Conservation (phyloP, 2,797 vertebrate species). For the Gorsachius magnificus region DNA sequence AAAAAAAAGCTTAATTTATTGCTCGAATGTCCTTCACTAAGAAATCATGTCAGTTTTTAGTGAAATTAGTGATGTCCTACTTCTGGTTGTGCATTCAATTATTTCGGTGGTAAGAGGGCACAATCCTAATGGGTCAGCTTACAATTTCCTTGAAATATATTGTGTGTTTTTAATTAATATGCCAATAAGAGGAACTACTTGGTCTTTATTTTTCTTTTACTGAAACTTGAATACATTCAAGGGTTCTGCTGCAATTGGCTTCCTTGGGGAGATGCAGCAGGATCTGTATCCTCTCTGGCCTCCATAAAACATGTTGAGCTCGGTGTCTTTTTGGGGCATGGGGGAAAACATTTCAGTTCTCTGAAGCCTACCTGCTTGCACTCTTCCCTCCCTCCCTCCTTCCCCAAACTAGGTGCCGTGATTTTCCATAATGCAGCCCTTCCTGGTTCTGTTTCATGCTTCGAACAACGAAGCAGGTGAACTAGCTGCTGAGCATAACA, state of each 20-base stretch:
- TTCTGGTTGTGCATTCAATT: background rate
- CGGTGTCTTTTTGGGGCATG: background rate
- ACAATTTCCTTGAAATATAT: background rate
- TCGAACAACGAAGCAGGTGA: background rate
- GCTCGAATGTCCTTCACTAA: background rate
- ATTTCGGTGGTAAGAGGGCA: background rate
- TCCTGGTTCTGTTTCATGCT: background rate
- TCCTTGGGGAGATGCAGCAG: background rate
- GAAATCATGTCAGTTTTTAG: background rate
- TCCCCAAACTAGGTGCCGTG: background rate
- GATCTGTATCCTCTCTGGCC: background rate
- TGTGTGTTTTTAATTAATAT: background rate
- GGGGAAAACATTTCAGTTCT: background rate
- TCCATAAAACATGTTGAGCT: background rate
- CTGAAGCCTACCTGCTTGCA: background rate
- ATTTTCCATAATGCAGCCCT: background rate
- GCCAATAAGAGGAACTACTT: background rate
- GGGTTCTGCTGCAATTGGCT: background rate
- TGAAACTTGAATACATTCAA: background rate
- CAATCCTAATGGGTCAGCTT: background rate
- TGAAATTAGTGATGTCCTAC: background rate
- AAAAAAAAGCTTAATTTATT: background rate
- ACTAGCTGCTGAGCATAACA: background rate
- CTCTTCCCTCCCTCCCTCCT: background rate
- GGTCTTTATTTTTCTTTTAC: background rate